Base-by-base conservation (phyloP, 2,113 vertebrate species). In the Chaetura pelagica region DNA sequence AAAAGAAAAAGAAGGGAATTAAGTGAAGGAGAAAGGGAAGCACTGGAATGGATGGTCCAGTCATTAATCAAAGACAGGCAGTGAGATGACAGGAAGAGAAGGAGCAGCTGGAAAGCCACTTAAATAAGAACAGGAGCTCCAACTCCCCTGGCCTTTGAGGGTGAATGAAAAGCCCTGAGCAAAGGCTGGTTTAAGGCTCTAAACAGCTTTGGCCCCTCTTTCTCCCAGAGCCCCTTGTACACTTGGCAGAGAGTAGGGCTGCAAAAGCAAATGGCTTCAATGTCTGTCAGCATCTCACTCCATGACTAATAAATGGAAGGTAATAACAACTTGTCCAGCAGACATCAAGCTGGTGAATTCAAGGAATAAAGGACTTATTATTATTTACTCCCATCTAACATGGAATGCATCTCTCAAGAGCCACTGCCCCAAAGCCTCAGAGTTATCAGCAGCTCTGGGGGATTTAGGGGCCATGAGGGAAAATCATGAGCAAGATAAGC, bases 1-100 rank as follows among this genome's bases (percentile, higher is more conserved):
- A 38, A 38, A 38, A 38, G 38, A 38, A 23, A 15, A 15, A 54
- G 22, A 49, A 17, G 15, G 55, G 89, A 91, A 94, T 74, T 85
- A 90, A 96, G 75, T 54, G 94, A 96, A 95, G 81, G 91, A 91
- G 66, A 90, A 83, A 91, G 78, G 69, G 77, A 94, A 96, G 79
- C 4, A 2, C 23, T 32, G 59, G 84, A 81, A 49, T 3, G 12
- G 49, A 77, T 8, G 17, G 87, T 13, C 76, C 15, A 10, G 15
- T 68, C 93, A 95, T 96, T 90, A 89, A 96, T 94, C 96, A 97
- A 64, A 81, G 35, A 40, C 1, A 35, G 93, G 44, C 83, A 84
- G 48, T 1, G 30, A 57, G 18, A 92, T 52, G 71, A 90, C 90
- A 94, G 83, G 54, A 93, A 19, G 87, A 72, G 71, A 78, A 42